Conservation (phyloP, 2,888 invertebrate species). For the Melanargia galathea region DNA sequence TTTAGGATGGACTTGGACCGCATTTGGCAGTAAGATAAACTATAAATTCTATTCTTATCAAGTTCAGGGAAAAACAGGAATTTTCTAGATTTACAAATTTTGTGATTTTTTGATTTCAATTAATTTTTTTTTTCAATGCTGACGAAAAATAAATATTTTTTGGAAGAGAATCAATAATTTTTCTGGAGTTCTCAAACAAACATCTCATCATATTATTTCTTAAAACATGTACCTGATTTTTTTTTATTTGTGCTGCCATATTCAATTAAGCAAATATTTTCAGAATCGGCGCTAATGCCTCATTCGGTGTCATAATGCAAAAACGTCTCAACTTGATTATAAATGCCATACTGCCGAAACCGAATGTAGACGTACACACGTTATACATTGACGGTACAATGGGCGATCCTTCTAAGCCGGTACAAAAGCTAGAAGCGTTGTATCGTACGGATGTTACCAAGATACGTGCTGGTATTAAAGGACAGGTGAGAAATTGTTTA, state of each 20-base stretch:
- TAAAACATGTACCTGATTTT: too few species aligned
- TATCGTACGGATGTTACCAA: constrained; percentile 80
- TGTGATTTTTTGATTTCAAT: too few species aligned
- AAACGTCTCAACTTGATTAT: constrained; percentile 79
- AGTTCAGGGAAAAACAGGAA: too few species aligned
- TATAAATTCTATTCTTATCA: background rate
- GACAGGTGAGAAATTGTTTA: constrained; percentile 72
- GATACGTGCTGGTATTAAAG: constrained; percentile 81
- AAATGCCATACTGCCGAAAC: constrained; percentile 83
- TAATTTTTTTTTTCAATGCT: too few species aligned
- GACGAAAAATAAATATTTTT: too few species aligned
- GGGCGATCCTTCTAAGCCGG: constrained; percentile 59
- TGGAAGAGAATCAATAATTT: too few species aligned
- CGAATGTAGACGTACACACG: constrained; percentile 84
- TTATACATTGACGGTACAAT: constrained; percentile 74
- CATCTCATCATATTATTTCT: too few species aligned
- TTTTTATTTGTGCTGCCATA: too few species aligned
- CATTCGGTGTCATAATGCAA: constrained; percentile 74
- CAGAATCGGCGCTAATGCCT: constrained; percentile 82
- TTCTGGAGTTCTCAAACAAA: too few species aligned
- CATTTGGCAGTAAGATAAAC: constrained; percentile 71
- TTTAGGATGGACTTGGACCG: constrained; percentile 75
- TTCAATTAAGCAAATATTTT: background rate
- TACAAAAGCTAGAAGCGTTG: constrained; percentile 68
- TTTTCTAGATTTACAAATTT: too few species aligned